Conservation (phyloP, 2,888 invertebrate genomes). For the Agrotis ipsilon region DNA sequence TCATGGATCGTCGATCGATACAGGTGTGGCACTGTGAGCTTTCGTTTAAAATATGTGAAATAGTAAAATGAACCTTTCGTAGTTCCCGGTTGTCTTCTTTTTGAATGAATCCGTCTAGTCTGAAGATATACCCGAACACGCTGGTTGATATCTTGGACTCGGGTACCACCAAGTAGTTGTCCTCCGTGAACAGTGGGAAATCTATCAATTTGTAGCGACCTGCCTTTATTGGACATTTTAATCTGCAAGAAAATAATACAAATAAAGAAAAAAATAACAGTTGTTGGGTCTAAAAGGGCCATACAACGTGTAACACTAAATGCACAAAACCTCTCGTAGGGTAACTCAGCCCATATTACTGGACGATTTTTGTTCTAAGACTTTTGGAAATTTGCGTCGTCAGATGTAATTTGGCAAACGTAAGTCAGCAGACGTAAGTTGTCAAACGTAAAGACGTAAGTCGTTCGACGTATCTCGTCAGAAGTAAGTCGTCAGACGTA, state of each 20-base stretch:
- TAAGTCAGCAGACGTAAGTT: no score
- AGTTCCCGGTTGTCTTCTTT: conserved; percentile 35
- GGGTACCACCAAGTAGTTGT: conserved; percentile 74
- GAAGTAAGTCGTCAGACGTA: no score
- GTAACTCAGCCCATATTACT: no score
- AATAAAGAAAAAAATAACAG: no score
- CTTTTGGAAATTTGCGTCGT: no score
- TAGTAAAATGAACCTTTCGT: conserved; percentile 59
- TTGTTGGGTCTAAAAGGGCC: not conserved
- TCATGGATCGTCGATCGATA: no score
- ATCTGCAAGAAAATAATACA: conserved; percentile 58
- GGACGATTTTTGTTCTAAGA: no score
- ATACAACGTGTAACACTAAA: no score
- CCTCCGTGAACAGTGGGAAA: conserved; percentile 76
- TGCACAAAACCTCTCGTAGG: no score
- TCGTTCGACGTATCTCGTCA: no score
- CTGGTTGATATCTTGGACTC: conserved; percentile 83
- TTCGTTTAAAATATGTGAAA: not conserved
- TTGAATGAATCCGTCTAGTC: conserved; percentile 69
- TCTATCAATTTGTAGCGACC: conserved; percentile 72
- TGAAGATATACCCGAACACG: conserved; percentile 78
- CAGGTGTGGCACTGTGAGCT: not conserved
- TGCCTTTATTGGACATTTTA: conserved; percentile 76
- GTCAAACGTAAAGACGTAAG: no score
- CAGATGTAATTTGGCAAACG: no score